Percentiles rank a stretch among this genome's conserved stretches.
These are phyloP conservation scores for Gambelia wislizenii DNA, from an alignment of 2,797 vertebrate species.

Conservation along the genomic window DNA sequence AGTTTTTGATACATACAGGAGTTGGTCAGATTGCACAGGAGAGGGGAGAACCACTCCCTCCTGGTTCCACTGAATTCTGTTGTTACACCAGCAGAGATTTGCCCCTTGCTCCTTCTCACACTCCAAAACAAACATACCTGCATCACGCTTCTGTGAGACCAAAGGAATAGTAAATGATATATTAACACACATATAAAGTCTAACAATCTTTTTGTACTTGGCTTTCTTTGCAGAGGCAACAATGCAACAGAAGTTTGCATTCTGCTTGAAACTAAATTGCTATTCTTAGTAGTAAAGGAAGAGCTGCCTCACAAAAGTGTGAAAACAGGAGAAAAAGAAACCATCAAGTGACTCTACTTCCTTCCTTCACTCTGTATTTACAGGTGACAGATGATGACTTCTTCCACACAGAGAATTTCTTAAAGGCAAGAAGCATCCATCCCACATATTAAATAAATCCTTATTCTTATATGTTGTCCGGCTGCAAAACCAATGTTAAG, in stretches of 20 bases:
- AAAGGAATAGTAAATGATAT: not conserved
- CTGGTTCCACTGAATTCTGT: no score
- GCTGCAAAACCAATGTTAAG: constrained; percentile 60
- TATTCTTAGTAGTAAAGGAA: constrained; percentile 44
- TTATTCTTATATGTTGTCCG: constrained; percentile 64
- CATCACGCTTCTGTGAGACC: not conserved
- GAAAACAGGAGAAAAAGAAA: constrained; percentile 36
- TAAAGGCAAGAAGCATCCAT: constrained; percentile 49
- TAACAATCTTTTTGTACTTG: constrained; percentile 11
- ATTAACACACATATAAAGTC: not conserved
- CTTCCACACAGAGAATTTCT: constrained; percentile 32
- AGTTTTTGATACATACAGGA: not conserved
- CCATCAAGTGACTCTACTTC: constrained; percentile 31
- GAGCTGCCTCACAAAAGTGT: constrained; percentile 21
- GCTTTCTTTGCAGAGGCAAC: constrained; percentile 30
- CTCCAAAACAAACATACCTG: constrained; percentile 27
- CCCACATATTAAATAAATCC: constrained; percentile 69
- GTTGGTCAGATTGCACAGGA: not conserved
- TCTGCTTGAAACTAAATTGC: constrained; percentile 37
- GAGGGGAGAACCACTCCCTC: not conserved
- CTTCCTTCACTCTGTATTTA: constrained; percentile 42
- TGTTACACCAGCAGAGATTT: no score
- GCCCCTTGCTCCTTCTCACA: no score
- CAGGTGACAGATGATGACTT: constrained; percentile 53
- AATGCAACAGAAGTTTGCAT: constrained; percentile 19